Conservation (phyloP, 2,113 vertebrate genomes). For the Trachemys scripta region DNA sequence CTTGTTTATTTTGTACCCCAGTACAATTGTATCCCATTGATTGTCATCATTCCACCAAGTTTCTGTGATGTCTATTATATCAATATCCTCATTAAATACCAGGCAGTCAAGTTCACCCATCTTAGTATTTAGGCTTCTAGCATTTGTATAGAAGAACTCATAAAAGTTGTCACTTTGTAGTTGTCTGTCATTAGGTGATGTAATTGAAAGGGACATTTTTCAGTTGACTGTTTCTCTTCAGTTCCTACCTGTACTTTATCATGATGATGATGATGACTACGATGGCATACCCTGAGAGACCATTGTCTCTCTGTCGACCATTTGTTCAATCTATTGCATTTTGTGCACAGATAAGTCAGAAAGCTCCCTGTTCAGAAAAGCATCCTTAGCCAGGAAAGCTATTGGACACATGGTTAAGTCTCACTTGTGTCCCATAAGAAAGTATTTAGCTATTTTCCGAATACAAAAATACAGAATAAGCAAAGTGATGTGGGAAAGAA, state of each 20-base stretch:
- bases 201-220: not conserved
- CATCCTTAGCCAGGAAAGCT: not conserved
- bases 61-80: too few relatives aligned
- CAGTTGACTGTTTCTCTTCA: too few relatives aligned
- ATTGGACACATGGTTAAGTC: not conserved
- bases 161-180: not conserved
- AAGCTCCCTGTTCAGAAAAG: constrained; percentile 6
- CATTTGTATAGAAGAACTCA: too few relatives aligned
- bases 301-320: not conserved
- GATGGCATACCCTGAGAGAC: not conserved
- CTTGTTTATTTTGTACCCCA: too few relatives aligned
- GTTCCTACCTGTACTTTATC: too few relatives aligned
- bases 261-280: rapidly evolving
- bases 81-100: too few relatives aligned
- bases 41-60: too few relatives aligned
- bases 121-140: too few relatives aligned
- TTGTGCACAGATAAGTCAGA: not conserved
- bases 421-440: not conserved
- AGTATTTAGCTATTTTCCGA: not conserved
- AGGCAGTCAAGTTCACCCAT: too few relatives aligned
- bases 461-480: not conserved
- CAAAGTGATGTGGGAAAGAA: not conserved
- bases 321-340: not conserved
- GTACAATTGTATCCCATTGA: too few relatives aligned
- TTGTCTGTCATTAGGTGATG: not conserved